Conservation (phyloP, 1,140 invertebrate genomes). For the Procambarus virginalis region DNA sequence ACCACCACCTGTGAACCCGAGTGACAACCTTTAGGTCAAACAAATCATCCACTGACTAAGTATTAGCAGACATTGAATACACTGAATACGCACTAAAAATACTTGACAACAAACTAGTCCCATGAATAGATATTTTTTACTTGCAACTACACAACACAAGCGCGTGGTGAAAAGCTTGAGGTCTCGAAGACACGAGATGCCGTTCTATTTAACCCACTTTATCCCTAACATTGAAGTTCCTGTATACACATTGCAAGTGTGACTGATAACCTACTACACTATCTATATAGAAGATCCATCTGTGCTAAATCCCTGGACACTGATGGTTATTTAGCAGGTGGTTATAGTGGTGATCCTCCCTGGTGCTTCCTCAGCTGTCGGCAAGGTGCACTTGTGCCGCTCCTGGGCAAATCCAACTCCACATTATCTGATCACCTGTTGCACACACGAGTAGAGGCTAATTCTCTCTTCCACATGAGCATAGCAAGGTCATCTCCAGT, state of each 20-base stretch:
- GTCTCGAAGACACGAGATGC: neutral
- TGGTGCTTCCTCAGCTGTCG: slow-evolving; percentile 24
- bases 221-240: slow-evolving; percentile 12
- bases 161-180: neutral
- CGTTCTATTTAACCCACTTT: slow-evolving; percentile 7
- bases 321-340: neutral
- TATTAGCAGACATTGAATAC: slow-evolving; percentile 36
- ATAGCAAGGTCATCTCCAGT: too few relatives aligned
- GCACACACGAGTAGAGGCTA: too few relatives aligned
- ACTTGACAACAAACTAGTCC: slow-evolving; percentile 32
- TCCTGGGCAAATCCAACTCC: neutral
- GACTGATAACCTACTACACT: slow-evolving; percentile 3
- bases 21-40: slow-evolving; percentile 13
- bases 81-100: slow-evolving; percentile 42
- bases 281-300: neutral
- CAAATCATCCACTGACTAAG: slow-evolving; percentile 28
- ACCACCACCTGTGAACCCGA: neutral
- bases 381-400: neutral
- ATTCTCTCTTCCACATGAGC: too few relatives aligned
- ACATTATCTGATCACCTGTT: neutral
- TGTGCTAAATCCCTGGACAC: neutral
- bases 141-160: slow-evolving; percentile 29
- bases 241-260: slow-evolving; percentile 3
- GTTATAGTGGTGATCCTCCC: neutral
- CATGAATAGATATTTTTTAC: slow-evolving; percentile 16